Conservation (phyloP, 2,888 invertebrate species). For the Diarsia mendica region DNA sequence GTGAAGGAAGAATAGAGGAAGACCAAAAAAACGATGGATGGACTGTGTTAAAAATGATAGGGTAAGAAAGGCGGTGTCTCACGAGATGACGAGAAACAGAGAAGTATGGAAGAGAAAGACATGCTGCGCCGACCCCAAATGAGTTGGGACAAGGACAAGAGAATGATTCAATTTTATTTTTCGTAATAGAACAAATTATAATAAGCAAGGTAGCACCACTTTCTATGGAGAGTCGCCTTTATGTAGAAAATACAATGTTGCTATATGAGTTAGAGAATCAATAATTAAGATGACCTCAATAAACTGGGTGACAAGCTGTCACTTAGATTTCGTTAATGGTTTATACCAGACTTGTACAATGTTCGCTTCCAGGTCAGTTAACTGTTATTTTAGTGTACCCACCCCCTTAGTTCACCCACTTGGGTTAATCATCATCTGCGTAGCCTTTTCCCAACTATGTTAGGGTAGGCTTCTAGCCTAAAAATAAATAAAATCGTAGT, state of each 20-base stretch:
- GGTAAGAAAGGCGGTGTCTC: not conserved
- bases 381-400: not conserved
- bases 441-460: no score
- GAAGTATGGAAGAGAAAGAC: not conserved
- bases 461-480: no score
- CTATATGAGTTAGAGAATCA: not conserved
- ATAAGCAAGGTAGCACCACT: no score
- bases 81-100: not conserved
- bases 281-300: not conserved
- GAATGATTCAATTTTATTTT: not conserved
- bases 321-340: not conserved
- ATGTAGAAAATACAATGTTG: not conserved
- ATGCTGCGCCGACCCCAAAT: not conserved
- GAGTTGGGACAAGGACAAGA: not conserved
- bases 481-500: no score
- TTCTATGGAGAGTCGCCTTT: not conserved
- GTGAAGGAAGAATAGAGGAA: no score
- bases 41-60: not conserved
- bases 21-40: not conserved
- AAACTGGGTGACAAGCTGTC: not conserved
- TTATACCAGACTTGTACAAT: not conserved
- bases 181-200: not conserved
- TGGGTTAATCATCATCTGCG: no score
- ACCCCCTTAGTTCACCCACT: no score
- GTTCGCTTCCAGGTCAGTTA: not conserved